phyloP scores from a whole-genome alignment of 2,888 invertebrate species.

The Panopea generosa region DNA sequence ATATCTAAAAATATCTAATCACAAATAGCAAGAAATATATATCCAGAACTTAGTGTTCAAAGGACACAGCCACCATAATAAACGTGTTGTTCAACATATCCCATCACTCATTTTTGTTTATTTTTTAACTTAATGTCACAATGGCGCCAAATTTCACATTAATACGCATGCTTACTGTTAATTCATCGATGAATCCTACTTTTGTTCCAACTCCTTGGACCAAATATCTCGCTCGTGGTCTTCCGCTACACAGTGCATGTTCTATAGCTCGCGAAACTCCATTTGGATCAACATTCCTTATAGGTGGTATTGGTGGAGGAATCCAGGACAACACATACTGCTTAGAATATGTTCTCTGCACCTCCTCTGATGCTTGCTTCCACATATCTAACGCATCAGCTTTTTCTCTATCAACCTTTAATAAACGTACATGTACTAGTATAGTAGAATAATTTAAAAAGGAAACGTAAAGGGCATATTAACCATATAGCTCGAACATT shows the following conservation, averaged over 20 bases:
- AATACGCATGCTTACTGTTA: constrained; percentile 39
- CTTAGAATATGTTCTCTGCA: constrained; percentile 29
- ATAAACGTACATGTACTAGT: not conserved
- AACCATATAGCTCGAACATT: too few species aligned
- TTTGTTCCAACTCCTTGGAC: constrained; percentile 23
- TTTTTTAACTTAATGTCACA: too few species aligned
- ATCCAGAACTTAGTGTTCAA: too few species aligned
- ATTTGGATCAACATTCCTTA: constrained; percentile 24
- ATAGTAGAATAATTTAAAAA: not conserved
- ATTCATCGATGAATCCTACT: constrained; percentile 24
- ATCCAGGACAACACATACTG: constrained; percentile 32
- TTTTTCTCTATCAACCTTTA: constrained; percentile 27
- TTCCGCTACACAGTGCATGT: constrained; percentile 28
- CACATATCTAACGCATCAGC: constrained; percentile 34
- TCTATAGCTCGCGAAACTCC: constrained; percentile 30
- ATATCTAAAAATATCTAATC: too few species aligned
- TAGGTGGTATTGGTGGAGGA: not conserved
- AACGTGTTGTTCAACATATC: too few species aligned
- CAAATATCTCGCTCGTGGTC: constrained; percentile 28
- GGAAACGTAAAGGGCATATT: too few species aligned
- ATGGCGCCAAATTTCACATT: too few species aligned
- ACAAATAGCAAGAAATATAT: too few species aligned
- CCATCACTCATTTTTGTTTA: too few species aligned
- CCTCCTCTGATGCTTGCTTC: constrained; percentile 24
- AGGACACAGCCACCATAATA: too few species aligned